A percentile compares a stretch with the other conserved stretches of the same genome.
Evolutionary conservation across 2,113 vertebrate genomes (phyloP).

Genomic region (Spea bombifrons): DNA sequence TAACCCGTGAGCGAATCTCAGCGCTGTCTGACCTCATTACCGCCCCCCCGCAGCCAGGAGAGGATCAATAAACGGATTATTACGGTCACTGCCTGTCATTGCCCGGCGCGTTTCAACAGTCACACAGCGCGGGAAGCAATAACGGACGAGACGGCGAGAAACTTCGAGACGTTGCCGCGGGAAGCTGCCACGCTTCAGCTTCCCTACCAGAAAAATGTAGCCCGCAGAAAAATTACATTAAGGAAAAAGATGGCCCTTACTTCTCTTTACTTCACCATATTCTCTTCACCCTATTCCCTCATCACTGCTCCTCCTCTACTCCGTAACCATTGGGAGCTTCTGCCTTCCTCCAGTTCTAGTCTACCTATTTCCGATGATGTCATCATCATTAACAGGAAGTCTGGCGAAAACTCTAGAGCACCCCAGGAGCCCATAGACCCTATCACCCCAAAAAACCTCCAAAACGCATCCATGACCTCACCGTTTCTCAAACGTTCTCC

Average conservation of each 20-base stretch:
- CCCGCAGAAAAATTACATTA: background rate
- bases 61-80: slow-evolving; percentile 20
- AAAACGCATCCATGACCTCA: no score
- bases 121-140: background rate
- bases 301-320: no score
- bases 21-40: slow-evolving; percentile 40
- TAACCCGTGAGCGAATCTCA: background rate
- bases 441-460: no score
- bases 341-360: no score
- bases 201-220: background rate
- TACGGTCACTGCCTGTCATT: background rate
- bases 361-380: no score
- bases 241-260: rapidly evolving
- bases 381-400: no score
- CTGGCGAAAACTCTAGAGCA: no score
- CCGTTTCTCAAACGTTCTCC: no score
- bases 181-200: slow-evolving; percentile 4
- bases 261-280: no score
- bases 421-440: no score
- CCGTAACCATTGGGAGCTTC: no score
- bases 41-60: slow-evolving; percentile 2
- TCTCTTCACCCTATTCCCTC: no score
- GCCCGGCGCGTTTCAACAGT: background rate
- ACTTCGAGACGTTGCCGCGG: rapidly evolving
- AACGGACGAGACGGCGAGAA: background rate